Conservation (phyloP, 2,797 vertebrate genomes). For the Neosilurus mollespiculum region DNA sequence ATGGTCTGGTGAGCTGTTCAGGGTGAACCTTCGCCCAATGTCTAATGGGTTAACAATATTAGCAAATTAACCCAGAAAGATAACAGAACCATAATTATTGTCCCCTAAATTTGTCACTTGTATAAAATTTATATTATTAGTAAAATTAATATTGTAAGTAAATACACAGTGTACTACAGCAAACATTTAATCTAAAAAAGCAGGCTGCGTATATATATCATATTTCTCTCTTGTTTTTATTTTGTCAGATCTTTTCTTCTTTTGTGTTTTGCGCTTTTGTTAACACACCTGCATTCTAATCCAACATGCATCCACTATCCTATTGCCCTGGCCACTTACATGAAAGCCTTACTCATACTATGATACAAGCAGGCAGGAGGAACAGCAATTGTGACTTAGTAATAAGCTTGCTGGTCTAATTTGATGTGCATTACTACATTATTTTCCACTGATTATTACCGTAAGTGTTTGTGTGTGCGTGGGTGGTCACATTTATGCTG, state of each 20-base stretch:
- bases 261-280: conserved; percentile 32
- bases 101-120: not conserved
- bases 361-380: conserved; percentile 5
- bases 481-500: not conserved
- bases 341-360: not conserved
- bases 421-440: conserved; percentile 19
- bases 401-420: conserved; percentile 23
- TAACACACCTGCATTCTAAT: conserved; percentile 33
- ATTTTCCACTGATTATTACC: conserved; percentile 12
- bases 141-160: conserved; percentile 12
- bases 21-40: no score
- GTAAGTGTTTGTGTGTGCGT: not conserved
- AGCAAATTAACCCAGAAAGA: not conserved
- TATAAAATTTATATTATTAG: conserved; percentile 3
- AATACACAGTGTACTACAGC: conserved; percentile 16
- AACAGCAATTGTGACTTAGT: not conserved
- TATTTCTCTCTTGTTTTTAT: conserved; percentile 15
- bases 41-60: not conserved
- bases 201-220: conserved; percentile 11
- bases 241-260: conserved; percentile 34
- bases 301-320: not conserved
- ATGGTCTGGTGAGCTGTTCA: no score
- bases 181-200: conserved; percentile 1
- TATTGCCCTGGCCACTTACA: not conserved
- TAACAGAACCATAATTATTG: not conserved